Percentiles rank a stretch among this genome's conserved stretches.
These are phyloP conservation scores for Coelogynopora nodosa DNA, from an alignment of 2,888 invertebrate genomes.

Conservation along the genomic window DNA sequence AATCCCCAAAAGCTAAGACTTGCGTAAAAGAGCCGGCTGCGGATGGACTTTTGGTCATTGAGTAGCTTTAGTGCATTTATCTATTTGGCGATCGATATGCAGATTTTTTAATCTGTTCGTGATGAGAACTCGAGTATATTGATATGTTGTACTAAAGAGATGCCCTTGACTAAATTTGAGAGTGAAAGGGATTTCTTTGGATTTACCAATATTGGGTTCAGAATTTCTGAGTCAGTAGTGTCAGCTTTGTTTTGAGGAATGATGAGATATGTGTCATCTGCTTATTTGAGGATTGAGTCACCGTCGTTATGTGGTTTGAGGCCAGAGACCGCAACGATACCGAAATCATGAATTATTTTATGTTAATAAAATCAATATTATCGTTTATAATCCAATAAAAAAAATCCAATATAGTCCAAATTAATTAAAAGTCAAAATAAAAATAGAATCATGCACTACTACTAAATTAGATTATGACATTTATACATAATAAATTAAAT, in stretches of 20 bases:
- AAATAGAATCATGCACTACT: too few relatives aligned
- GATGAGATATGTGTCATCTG: not conserved
- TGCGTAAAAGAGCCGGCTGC: not conserved
- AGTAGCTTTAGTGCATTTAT: not conserved
- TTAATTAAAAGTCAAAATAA: too few relatives aligned
- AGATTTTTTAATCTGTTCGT: not conserved
- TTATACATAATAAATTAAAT: too few relatives aligned
- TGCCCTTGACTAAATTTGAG: not conserved
- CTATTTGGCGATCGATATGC: not conserved
- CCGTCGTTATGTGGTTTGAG: not conserved
- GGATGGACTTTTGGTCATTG: not conserved
- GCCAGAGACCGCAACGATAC: not conserved
- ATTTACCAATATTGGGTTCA: not conserved
- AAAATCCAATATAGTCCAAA: too few relatives aligned
- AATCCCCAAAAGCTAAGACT: not conserved
- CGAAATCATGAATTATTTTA: too few relatives aligned
- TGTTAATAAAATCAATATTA: too few relatives aligned
- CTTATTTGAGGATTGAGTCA: not conserved
- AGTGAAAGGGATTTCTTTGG: not conserved
- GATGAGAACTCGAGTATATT: not conserved
- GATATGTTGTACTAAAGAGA: not conserved
- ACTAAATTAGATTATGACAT: too few relatives aligned
- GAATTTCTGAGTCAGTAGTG: not conserved
- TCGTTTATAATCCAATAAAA: too few relatives aligned
- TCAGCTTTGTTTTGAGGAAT: not conserved